phyloP scores from a whole-genome alignment of 2,797 vertebrate genomes.

The Lepus townsendii region DNA sequence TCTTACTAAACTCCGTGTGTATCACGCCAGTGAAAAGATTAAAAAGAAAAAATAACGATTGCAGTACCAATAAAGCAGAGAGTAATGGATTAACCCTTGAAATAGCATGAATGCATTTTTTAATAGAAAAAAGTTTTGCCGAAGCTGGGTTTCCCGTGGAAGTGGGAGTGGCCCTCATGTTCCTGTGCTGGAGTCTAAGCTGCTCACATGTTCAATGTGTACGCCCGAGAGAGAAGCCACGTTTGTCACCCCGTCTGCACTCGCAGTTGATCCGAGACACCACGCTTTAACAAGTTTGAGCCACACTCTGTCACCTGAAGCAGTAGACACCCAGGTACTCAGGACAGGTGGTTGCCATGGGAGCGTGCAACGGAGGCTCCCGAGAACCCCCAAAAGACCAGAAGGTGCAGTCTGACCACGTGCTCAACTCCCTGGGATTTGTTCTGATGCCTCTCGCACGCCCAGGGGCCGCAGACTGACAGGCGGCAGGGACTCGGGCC shows the following conservation, averaged over 20 bases:
- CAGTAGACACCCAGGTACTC: background rate
- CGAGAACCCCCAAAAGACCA: background rate
- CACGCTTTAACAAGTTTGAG: background rate
- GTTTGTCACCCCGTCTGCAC: background rate
- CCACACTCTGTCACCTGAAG: background rate
- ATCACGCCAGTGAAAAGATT: slow-evolving; percentile 4
- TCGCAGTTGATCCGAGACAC: background rate
- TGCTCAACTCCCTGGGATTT: too few species aligned
- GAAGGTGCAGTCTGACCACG: rapidly evolving
- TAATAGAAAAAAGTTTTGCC: background rate
- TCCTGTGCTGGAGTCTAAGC: background rate
- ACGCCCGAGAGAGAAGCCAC: background rate
- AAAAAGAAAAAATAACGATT: slow-evolving; percentile 31
- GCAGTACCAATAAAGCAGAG: background rate
- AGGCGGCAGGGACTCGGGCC: rapidly evolving
- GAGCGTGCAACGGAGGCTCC: background rate
- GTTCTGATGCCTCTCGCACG: background rate
- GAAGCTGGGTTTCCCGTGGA: too few species aligned
- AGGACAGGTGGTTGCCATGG: background rate
- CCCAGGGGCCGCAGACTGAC: rapidly evolving
- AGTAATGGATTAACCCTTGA: background rate
- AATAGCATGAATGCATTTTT: background rate
- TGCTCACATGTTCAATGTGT: background rate
- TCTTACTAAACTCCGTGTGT: slow-evolving; percentile 46
- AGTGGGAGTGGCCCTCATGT: background rate